Base-by-base conservation (phyloP, 2,113 vertebrate genomes). In the Sciurus niger region DNA sequence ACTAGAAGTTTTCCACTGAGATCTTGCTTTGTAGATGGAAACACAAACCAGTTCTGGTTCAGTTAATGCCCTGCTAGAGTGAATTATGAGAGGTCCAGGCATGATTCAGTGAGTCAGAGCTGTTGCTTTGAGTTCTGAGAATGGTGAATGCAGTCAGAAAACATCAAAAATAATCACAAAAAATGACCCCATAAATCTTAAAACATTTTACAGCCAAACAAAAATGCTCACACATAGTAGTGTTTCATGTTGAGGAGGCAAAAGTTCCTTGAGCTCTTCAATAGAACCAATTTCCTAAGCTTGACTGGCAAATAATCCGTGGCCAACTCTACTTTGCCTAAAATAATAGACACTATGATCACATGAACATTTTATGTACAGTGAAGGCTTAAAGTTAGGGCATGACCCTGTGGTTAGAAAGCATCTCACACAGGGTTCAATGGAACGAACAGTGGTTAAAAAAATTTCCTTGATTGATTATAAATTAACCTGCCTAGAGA, bases 161-260 rank as follows among this genome's bases (percentile, higher is more conserved):
- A 95, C 65, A 84, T 93, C 65, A 95, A 84, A 78, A 93, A 80
- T 83, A 82, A 95, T 97, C 91, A 97, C 86, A 89, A 83, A 92
- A 97, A 89, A 94, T 93, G 89, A 93, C 12, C 67, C 79, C 53
- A 95, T 96, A 96, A 96, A 96, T 97, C 93, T 97, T 92, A 22
- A 94, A 97, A 93, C 53, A 84, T 72, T 86, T 93, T 65, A 80
- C 94, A 95, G 92, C 43, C n/a, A 58, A 76, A 88, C 80, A 91
- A 55, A 55, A 70, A 93, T 73, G 83, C 13, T 84, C 74, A 84
- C 25, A 70, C 30, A 37, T 46, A 55, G 58, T 76, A 89, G 68
- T 55, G 51, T 87, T 90, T 93, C 46, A 10, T 90, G 77, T 73
- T 79, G 80, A 95, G n/a, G 65, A 89, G 73, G 72, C 37, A 79